These are phyloP conservation scores for Cantharis rustica DNA, from an alignment of 2,888 invertebrate species.

Conservation along the genomic window DNA sequence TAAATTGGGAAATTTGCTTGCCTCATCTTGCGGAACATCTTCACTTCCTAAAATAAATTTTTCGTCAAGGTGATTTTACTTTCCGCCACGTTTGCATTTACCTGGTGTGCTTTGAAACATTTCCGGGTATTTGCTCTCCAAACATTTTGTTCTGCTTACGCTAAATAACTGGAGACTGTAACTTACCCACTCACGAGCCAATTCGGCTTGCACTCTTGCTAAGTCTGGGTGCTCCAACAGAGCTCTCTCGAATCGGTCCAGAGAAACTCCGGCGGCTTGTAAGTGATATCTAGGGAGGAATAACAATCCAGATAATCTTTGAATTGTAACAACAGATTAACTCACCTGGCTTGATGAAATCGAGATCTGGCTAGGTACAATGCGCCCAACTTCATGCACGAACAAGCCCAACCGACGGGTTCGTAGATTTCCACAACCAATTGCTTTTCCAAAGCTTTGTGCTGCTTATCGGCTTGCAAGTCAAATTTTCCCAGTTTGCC, in stretches of 20 bases:
- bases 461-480: slow-evolving; percentile 62
- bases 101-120: not conserved
- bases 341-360: slow-evolving; percentile 40
- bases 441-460: slow-evolving; percentile 62
- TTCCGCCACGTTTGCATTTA: not conserved
- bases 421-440: slow-evolving; percentile 63
- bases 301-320: not conserved
- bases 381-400: slow-evolving; percentile 61
- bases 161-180: slow-evolving; percentile 64
- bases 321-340: not conserved
- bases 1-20: slow-evolving; percentile 36
- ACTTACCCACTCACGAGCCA: slow-evolving; percentile 66
- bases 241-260: slow-evolving; percentile 61
- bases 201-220: slow-evolving; percentile 47
- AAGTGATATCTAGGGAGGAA: slow-evolving; percentile 62
- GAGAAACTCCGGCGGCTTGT: slow-evolving; percentile 63
- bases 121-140: slow-evolving; percentile 11
- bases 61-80: not conserved
- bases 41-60: not conserved
- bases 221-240: slow-evolving; percentile 44
- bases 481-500: slow-evolving; percentile 61
- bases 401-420: slow-evolving; percentile 62
- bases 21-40: not conserved
- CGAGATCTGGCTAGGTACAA: slow-evolving; percentile 52
- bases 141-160: slow-evolving; percentile 51